A percentile compares a stretch with the other conserved stretches of the same genome.
Conservation (phyloP, 1,140 invertebrate genomes). For the Drosophila littoralis region DNA sequence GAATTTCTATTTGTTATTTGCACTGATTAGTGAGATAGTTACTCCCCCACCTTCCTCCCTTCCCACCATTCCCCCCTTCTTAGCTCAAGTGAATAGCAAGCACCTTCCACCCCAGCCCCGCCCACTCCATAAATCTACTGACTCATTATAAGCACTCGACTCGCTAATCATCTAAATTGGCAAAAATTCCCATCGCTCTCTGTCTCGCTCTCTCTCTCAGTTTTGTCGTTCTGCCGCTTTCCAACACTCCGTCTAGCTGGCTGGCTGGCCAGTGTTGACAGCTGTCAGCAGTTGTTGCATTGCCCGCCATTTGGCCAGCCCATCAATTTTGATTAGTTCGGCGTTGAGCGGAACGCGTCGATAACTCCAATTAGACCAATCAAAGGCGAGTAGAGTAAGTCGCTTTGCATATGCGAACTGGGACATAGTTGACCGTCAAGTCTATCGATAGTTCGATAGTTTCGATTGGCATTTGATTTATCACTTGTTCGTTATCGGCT, state of each 20-base stretch:
- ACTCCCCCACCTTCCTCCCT: neutral
- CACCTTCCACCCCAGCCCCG: neutral
- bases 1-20: constrained; percentile 67
- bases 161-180: constrained; percentile 66
- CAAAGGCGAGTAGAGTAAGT: neutral
- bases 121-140: constrained; percentile 11
- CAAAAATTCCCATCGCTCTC: constrained; percentile 48
- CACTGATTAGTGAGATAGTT: constrained; percentile 41
- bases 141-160: constrained; percentile 42
- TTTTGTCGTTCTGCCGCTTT: neutral
- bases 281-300: constrained; percentile 56
- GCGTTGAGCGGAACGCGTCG: constrained; percentile 27
- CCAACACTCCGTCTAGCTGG: constrained; percentile 10
- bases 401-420: neutral
- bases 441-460: too few relatives aligned
- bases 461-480: too few relatives aligned
- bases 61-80: neutral
- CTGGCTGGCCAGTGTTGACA: constrained; percentile 50
- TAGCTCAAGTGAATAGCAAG: neutral
- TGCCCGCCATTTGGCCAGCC: constrained; percentile 24
- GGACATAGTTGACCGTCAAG: too few relatives aligned
- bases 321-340: constrained; percentile 76
- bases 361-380: constrained; percentile 67
- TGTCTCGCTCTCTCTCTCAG: neutral
- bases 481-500: too few relatives aligned